These are phyloP conservation scores for Propsilocerus akamusi DNA, from an alignment of 1,140 invertebrate species.

Conservation along the genomic window DNA sequence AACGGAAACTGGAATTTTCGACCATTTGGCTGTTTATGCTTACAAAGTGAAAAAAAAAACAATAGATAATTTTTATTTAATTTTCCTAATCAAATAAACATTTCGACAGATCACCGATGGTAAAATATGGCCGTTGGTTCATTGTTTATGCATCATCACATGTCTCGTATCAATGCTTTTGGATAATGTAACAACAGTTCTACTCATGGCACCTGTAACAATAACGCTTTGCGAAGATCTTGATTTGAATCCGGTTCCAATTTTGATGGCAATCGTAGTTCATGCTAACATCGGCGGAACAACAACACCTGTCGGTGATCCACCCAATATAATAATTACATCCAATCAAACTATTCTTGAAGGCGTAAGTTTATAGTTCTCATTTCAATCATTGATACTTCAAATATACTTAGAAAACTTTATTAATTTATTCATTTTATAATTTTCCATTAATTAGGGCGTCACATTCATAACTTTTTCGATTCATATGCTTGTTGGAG, in stretches of 20 bases:
- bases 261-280: constrained; percentile 49
- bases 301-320: constrained; percentile 60
- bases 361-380: constrained; percentile 27
- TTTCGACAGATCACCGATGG: constrained; percentile 47
- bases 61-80: neutral
- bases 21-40: constrained; percentile 53
- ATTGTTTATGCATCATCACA: constrained; percentile 48
- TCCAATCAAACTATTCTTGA: constrained; percentile 39
- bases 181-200: constrained; percentile 63
- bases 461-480: constrained; percentile 49
- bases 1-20: constrained; percentile 64
- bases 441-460: constrained; percentile 28
- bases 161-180: constrained; percentile 50
- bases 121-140: constrained; percentile 52
- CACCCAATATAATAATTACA: constrained; percentile 68
- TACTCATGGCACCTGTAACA: constrained; percentile 60
- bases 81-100: constrained; percentile 13
- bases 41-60: constrained; percentile 30
- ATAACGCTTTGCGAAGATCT: constrained; percentile 55
- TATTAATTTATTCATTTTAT: neutral
- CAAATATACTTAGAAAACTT: neutral
- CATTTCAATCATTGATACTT: neutral
- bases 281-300: constrained; percentile 67
- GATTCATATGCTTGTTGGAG: constrained; percentile 44
- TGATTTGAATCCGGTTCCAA: constrained; percentile 53